Evolutionary conservation across 1,140 invertebrate genomes (phyloP).

Genomic region (Microvelia longipes): DNA sequence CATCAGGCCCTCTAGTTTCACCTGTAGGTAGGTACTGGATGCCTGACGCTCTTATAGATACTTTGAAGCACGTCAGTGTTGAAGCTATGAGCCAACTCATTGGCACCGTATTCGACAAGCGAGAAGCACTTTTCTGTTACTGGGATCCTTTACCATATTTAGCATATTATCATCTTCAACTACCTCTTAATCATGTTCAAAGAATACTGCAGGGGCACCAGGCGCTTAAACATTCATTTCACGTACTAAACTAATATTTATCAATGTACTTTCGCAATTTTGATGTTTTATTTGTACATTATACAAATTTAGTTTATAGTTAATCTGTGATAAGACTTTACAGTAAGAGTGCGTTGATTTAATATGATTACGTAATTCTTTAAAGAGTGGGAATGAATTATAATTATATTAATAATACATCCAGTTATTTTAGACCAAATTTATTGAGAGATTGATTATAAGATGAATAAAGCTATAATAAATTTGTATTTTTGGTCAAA

Average conservation of each 20-base stretch:
- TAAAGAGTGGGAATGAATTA: too few species aligned
- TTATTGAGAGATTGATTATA: too few species aligned
- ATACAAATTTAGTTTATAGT: too few species aligned
- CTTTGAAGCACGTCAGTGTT: slow-evolving; percentile 31
- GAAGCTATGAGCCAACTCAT: slow-evolving; percentile 40
- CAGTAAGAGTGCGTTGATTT: too few species aligned
- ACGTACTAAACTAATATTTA: not conserved
- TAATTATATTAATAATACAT: too few species aligned
- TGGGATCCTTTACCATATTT: slow-evolving; percentile 72
- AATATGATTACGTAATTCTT: too few species aligned
- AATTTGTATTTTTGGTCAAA: too few species aligned
- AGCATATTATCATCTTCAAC: slow-evolving; percentile 61
- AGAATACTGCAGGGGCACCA: slow-evolving; percentile 32
- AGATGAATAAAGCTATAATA: too few species aligned
- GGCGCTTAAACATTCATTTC: not conserved
- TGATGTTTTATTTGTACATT: too few species aligned
- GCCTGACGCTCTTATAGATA: slow-evolving; percentile 35
- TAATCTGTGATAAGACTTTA: too few species aligned
- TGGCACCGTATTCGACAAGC: slow-evolving; percentile 49
- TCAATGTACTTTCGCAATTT: too few species aligned
- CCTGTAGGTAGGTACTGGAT: slow-evolving; percentile 34
- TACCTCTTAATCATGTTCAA: slow-evolving; percentile 45
- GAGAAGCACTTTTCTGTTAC: slow-evolving; percentile 57
- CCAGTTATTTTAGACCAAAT: too few species aligned
- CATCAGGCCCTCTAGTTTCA: slow-evolving; percentile 34